These are phyloP conservation scores for Nannoperca obscura DNA, from an alignment of 2,797 vertebrate genomes.

Conservation along the genomic window DNA sequence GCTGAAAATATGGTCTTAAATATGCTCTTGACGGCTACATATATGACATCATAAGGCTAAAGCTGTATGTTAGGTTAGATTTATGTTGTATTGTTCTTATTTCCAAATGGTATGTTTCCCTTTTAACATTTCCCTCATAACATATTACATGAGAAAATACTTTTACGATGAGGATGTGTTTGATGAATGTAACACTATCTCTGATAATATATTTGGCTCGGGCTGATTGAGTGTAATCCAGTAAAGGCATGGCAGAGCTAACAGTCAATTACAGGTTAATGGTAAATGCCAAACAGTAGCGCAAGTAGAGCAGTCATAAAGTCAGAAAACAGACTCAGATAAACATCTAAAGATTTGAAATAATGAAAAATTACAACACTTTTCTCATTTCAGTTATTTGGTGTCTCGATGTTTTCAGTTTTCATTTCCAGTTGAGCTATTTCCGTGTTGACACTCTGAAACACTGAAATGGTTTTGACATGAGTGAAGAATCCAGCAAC, in stretches of 20 bases:
- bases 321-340: background rate
- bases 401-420: background rate
- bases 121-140: background rate
- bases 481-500: conserved; percentile 44
- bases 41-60: background rate
- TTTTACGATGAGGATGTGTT: background rate
- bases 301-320: background rate
- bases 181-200: background rate
- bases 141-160: background rate
- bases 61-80: background rate
- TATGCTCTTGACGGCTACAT: background rate
- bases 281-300: conserved; percentile 4
- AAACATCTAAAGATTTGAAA: background rate
- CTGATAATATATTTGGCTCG: background rate
- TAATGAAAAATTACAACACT: background rate
- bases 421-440: conserved; percentile 11
- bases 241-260: conserved; percentile 5
- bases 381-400: background rate
- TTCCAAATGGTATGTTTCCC: background rate
- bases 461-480: conserved; percentile 50
- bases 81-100: background rate
- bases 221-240: conserved; percentile 10
- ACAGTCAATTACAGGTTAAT: background rate
- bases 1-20: background rate
- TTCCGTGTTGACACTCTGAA: conserved; percentile 31